A percentile compares a stretch with the other conserved stretches of the same genome.
These are phyloP conservation scores for Drosophila pseudotakahashii DNA, from an alignment of 2,888 invertebrate species.

Conservation along the genomic window DNA sequence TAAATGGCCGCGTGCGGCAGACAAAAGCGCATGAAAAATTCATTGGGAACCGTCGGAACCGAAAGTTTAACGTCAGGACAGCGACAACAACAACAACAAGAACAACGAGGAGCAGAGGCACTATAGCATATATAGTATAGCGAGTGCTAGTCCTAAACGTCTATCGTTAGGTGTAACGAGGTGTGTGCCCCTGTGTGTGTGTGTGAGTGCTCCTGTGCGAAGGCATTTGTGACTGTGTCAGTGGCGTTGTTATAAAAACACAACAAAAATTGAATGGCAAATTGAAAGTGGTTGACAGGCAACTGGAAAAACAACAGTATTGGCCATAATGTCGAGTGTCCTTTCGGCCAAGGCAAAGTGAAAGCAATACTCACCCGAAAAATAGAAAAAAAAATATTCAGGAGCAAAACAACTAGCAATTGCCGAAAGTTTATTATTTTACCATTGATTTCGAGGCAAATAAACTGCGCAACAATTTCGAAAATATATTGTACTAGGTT, in stretches of 20 bases:
- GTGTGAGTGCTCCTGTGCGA: slow-evolving; percentile 22
- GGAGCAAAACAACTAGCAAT: slow-evolving; percentile 32
- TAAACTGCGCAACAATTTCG: slow-evolving; percentile 42
- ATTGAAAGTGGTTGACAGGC: slow-evolving; percentile 72
- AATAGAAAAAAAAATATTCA: slow-evolving; percentile 9
- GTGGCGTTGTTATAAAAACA: slow-evolving; percentile 53
- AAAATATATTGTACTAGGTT: slow-evolving; percentile 20
- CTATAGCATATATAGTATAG: slow-evolving; percentile 28
- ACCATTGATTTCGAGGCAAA: slow-evolving; percentile 43
- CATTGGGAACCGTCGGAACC: slow-evolving; percentile 53
- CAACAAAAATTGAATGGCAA: slow-evolving; percentile 58
- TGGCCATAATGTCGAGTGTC: slow-evolving; percentile 37
- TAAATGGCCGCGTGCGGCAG: slow-evolving; percentile 80
- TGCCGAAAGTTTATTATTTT: slow-evolving; percentile 65
- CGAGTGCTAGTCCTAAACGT: slow-evolving; percentile 35
- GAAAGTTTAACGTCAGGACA: slow-evolving; percentile 52
- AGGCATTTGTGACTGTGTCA: slow-evolving; percentile 42
- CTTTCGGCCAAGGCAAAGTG: slow-evolving; percentile 40
- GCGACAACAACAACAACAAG: slow-evolving; percentile 44
- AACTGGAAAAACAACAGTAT: slow-evolving; percentile 28
- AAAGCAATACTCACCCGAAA: slow-evolving; percentile 34
- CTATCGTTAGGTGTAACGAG: slow-evolving; percentile 53
- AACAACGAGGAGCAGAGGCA: slow-evolving; percentile 13
- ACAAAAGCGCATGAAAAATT: slow-evolving; percentile 82
- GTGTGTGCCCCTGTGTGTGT: slow-evolving; percentile 46